phyloP scores from a whole-genome alignment of 1,140 invertebrate genomes.

The Phocides pigmalion region DNA sequence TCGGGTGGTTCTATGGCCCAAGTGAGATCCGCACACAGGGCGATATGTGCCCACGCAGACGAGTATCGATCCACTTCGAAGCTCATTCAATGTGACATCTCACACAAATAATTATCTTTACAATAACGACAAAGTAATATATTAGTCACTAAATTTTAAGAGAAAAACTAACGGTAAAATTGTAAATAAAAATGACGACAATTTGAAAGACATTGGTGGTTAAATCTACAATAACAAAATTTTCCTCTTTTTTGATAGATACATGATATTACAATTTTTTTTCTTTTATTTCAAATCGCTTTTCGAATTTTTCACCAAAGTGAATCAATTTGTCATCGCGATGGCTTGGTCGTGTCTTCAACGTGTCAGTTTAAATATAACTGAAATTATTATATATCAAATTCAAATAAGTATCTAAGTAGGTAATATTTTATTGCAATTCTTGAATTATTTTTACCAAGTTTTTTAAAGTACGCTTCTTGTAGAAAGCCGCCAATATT shows the following conservation, averaged over 20 bases:
- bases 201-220: conserved; percentile 80
- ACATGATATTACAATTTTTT: conserved; percentile 73
- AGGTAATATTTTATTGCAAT: neutral
- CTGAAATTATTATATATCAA: neutral
- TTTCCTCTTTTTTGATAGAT: conserved; percentile 81
- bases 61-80: conserved; percentile 78
- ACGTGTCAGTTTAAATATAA: conserved; percentile 18
- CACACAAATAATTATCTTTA: conserved; percentile 73
- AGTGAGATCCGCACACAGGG: conserved; percentile 80
- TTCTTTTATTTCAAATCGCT: conserved; percentile 73
- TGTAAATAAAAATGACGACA: conserved; percentile 78
- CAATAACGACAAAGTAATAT: conserved; percentile 72
- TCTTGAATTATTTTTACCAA: neutral
- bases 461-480: neutral
- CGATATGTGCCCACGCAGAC: conserved; percentile 77
- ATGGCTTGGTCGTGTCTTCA: conserved; percentile 56
- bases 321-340: conserved; percentile 64
- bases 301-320: conserved; percentile 73
- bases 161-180: conserved; percentile 74
- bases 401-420: neutral
- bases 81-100: conserved; percentile 82
- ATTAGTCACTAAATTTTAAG: conserved; percentile 75
- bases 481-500: neutral
- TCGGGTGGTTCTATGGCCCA: conserved; percentile 75
- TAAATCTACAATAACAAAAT: conserved; percentile 81